A percentile compares a stretch with the other conserved stretches of the same genome.
Evolutionary conservation across 1,140 invertebrate genomes (phyloP).

Genomic region (Brachionus calyciflorus): DNA sequence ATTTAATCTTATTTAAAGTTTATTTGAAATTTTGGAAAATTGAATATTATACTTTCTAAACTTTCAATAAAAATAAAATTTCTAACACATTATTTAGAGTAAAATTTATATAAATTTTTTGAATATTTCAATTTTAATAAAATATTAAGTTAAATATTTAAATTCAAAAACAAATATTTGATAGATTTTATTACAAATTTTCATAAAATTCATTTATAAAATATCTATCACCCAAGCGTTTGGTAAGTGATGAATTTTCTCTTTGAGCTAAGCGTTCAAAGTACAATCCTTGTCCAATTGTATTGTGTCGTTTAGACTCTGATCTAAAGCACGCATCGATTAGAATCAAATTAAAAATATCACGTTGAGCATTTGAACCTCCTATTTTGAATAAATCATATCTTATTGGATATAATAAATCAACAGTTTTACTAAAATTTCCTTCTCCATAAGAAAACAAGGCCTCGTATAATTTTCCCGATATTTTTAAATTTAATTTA

Average conservation of each 20-base stretch:
- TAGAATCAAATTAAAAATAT: conserved; percentile 28
- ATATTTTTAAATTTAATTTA: neutral
- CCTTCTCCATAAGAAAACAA: neutral
- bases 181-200: neutral
- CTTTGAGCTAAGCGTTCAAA: neutral
- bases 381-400: conserved; percentile 25
- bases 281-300: neutral
- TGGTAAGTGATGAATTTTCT: neutral
- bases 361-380: conserved; percentile 43
- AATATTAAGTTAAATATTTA: too few species aligned
- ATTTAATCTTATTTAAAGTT: too few species aligned
- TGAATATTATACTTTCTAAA: too few species aligned
- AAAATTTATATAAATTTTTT: too few species aligned
- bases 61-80: too few species aligned
- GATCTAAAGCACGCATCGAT: conserved; percentile 8
- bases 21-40: too few species aligned
- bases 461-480: neutral
- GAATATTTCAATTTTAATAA: too few species aligned
- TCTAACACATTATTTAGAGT: too few species aligned
- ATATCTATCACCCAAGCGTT: neutral
- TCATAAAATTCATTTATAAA: neutral
- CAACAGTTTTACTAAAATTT: conserved; percentile 5
- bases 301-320: neutral
- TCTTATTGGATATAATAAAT: conserved; percentile 18
- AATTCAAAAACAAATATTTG: too few species aligned